Evolutionary conservation across 2,888 invertebrate genomes (phyloP).

Genomic region (Lasioglossum oenotherae): DNA sequence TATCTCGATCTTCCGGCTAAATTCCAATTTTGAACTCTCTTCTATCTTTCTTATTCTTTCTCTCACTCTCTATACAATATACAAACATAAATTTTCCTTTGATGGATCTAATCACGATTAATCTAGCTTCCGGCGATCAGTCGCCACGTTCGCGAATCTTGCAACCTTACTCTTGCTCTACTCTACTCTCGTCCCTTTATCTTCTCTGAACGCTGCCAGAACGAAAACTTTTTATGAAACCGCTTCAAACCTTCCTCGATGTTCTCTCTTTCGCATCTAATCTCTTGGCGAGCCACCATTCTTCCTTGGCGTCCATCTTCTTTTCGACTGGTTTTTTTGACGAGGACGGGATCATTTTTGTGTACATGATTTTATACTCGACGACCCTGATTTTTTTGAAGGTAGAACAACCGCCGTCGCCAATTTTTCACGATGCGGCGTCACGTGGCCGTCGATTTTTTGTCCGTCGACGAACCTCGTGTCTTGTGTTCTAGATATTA

Average conservation of each 20-base stretch:
- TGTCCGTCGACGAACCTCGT: conserved; percentile 7
- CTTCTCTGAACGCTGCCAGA: not conserved
- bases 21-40: conserved; percentile 23
- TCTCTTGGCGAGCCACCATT: conserved; percentile 9
- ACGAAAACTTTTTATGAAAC: not conserved
- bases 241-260: conserved; percentile 34
- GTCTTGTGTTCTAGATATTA: conserved; percentile 5
- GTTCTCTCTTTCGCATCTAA: conserved; percentile 20
- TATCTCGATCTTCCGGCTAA: conserved; percentile 16
- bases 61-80: conserved; percentile 18
- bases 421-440: not conserved
- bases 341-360: conserved; percentile 16
- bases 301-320: conserved; percentile 28
- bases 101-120: not conserved
- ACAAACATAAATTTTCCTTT: conserved; percentile 19
- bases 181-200: not conserved
- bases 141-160: conserved; percentile 10
- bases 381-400: not conserved
- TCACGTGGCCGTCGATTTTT: not conserved
- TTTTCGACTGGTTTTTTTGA: conserved; percentile 27
- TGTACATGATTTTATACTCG: not conserved
- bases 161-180: conserved; percentile 1
- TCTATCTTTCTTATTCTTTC: conserved; percentile 4
- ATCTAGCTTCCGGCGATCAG: not conserved
- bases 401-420: not conserved